Evolutionary conservation across 2,888 invertebrate genomes (phyloP).

Genomic region (Coremacera marginata): DNA sequence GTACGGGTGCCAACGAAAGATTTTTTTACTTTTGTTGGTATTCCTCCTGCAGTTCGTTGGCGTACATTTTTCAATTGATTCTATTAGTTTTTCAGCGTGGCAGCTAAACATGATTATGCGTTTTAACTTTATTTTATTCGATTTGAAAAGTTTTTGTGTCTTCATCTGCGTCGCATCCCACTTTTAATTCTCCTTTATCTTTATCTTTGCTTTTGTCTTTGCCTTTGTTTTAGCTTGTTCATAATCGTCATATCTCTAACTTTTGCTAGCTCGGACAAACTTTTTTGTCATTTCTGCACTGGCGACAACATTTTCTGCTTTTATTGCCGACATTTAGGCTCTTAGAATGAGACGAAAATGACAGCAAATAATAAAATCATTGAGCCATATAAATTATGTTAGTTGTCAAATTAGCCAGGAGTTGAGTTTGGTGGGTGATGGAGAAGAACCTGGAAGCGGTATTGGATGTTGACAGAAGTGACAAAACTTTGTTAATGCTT

Average conservation of each 20-base stretch:
- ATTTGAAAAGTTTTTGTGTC: slow-evolving; percentile 1
- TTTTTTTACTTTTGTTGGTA: neutral
- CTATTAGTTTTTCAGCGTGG: neutral
- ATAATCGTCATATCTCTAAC: neutral
- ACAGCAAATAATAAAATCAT: slow-evolving; percentile 4
- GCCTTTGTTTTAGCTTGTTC: slow-evolving; percentile 6
- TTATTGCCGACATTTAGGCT: neutral
- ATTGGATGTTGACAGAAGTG: neutral
- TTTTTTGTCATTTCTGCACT: neutral
- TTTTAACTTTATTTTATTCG: slow-evolving; percentile 14
- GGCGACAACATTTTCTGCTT: neutral
- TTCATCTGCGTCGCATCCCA: neutral
- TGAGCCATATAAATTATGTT: slow-evolving; percentile 24
- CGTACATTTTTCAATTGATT: slow-evolving; percentile 1
- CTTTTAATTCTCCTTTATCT: neutral
- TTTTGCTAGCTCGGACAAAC: slow-evolving; percentile 5
- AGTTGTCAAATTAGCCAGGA: slow-evolving; percentile 33
- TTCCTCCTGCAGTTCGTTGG: neutral
- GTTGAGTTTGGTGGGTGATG: neutral
- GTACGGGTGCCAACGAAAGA: too few relatives aligned
- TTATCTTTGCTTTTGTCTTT: too few relatives aligned
- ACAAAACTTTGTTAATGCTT: neutral
- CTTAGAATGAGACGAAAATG: neutral
- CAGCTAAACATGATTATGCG: neutral
- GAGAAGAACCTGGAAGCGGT: too few relatives aligned